Evolutionary conservation across 2,888 invertebrate species (phyloP), one percentile per base, ranked within the genome.

Genomic region (Agrotis exclamationis): DNA sequence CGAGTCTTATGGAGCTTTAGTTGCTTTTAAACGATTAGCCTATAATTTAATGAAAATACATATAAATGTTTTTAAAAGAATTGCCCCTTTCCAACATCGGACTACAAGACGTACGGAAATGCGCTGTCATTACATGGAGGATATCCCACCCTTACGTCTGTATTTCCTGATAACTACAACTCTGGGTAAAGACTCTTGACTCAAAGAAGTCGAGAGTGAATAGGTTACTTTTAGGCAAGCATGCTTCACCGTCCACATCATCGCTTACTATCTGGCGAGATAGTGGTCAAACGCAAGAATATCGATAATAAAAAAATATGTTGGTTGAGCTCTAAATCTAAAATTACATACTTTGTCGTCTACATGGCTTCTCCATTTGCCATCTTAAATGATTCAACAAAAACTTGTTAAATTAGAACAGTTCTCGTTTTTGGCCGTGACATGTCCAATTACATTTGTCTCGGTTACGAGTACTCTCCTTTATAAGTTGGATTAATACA

Each of bases 381-480:
- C 53, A 62, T 74, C 79, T 45, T 44, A 77, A 79, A 73, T 63
- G 47, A 51, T 63, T 74, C 75, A 60, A 74, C 63, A 74, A 79
- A 79, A 74, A 59, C 62, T 63, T 74, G 75, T 53, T 44, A 79
- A 77, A 74, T 79, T 59, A 51, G 76, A 70, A 20, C 47, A 56
- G 16, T 45, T 53, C 24, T 64, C 48, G 76, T 62, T 80, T 70
- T 48, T 58, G 76, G 64, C 78, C 70, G 64, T 70, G 80, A 76
- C 76, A 76, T 56, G 76, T 45, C 58, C 76, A 80, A 78, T 78
- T 78, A 76, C 54, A 80, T 63, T 76, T 56, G 70, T 71, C 80
- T 76, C 59, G 80, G 70, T 45, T 47, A 66, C 64, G 58, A 44
- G 51, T 44, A 73, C 51, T 80, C 70, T 60, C 75, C 54, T 47